Conservation (phyloP, 2,113 vertebrate species). For the Pachycephala philippinensis region DNA sequence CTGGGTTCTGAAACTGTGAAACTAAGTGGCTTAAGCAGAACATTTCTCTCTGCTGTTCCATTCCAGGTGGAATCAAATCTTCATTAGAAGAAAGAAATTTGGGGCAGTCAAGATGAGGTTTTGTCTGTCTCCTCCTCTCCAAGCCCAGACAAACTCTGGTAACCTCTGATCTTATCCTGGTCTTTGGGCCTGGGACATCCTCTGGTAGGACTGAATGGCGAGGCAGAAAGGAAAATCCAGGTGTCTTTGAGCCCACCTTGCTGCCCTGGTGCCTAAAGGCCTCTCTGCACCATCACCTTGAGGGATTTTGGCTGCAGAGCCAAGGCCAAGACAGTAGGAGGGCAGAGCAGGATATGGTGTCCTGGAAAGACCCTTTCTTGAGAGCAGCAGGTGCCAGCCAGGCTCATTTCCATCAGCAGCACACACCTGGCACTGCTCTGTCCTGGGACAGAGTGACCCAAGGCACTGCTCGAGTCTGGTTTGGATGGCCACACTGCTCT, state of each 20-base stretch:
- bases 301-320: neutral
- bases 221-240: neutral
- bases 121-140: neutral
- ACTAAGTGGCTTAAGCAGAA: neutral
- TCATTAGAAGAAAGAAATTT: neutral
- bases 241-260: neutral
- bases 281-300: neutral
- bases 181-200: neutral
- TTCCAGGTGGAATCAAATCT: neutral
- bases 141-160: neutral
- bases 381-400: neutral
- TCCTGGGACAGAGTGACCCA: accelerated
- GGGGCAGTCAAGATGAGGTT: neutral
- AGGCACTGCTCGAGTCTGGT: neutral
- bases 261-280: neutral
- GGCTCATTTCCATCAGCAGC: neutral
- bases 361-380: neutral
- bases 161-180: neutral
- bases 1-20: neutral
- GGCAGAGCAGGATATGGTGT: neutral
- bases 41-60: neutral
- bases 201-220: neutral
- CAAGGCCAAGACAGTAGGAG: neutral
- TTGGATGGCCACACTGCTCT: neutral
- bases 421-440: neutral